Evolutionary conservation across 2,888 invertebrate genomes (phyloP).

Genomic region (Choreutis nemorana): DNA sequence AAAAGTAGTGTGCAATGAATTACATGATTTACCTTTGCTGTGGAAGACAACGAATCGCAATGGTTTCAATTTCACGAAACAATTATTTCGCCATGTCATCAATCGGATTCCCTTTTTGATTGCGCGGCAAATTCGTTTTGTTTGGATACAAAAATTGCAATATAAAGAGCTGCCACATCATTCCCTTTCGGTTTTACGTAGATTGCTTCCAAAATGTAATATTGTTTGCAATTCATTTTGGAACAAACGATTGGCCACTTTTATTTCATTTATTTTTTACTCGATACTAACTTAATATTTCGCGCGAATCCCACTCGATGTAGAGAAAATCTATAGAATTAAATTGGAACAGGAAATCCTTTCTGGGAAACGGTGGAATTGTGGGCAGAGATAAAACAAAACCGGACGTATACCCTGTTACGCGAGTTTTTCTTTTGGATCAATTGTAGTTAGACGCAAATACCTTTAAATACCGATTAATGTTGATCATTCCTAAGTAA

Average conservation of each 20-base stretch:
- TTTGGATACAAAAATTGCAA: conserved; percentile 67
- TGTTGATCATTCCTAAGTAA: too few relatives aligned
- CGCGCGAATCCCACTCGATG: conserved; percentile 18
- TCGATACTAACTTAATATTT: conserved; percentile 45
- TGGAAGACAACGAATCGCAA: conserved; percentile 40
- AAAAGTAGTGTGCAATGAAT: too few relatives aligned
- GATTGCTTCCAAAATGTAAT: conserved; percentile 64
- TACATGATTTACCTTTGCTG: too few relatives aligned
- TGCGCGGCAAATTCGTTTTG: conserved; percentile 67
- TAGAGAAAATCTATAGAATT: conserved; percentile 36
- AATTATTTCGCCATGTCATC: conserved; percentile 66
- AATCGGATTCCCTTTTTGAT: conserved; percentile 66
- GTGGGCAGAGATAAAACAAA: conserved; percentile 45
- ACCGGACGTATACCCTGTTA: conserved; percentile 26
- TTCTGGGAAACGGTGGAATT: conserved; percentile 39
- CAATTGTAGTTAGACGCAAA: too few relatives aligned
- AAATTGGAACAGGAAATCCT: conserved; percentile 48
- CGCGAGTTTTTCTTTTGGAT: too few relatives aligned
- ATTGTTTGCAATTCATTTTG: conserved; percentile 64
- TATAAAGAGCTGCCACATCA: conserved; percentile 67
- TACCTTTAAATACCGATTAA: too few relatives aligned
- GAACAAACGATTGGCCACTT: conserved; percentile 56
- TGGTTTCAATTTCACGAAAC: conserved; percentile 66
- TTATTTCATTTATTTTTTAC: conserved; percentile 42
- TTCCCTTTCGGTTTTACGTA: conserved; percentile 65